Percentiles rank a stretch among this genome's conserved stretches.
Evolutionary conservation across 2,113 vertebrate species (phyloP).

Genomic region (Silurus glanis): DNA sequence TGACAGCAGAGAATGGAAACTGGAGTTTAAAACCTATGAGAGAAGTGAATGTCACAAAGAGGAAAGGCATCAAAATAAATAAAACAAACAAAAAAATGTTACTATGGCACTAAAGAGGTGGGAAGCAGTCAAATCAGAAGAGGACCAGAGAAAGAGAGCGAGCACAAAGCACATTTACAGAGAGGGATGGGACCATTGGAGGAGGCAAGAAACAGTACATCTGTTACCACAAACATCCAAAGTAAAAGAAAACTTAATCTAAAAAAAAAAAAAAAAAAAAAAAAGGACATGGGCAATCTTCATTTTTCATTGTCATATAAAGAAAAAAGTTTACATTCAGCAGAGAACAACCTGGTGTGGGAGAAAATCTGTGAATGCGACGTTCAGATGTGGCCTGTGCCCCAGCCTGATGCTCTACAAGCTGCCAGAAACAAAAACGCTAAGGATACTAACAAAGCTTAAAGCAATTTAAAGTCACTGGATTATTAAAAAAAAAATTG

Average conservation of each 20-base stretch:
- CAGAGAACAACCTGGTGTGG: neutral
- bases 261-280: too few species aligned
- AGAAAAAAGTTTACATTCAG: neutral
- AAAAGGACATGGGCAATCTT: neutral
- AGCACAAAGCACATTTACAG: constrained; percentile 41
- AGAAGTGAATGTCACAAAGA: constrained; percentile 6
- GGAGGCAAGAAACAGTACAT: constrained; percentile 30
- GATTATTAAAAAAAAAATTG: neutral
- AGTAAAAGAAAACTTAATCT: neutral
- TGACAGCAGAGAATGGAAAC: constrained; percentile 33
- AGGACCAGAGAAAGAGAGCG: constrained; percentile 5
- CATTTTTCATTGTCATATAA: neutral
- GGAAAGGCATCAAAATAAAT: constrained; percentile 1
- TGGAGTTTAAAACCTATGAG: neutral
- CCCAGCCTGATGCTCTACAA: neutral
- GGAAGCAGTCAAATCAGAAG: constrained; percentile 21
- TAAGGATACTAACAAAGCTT: neutral
- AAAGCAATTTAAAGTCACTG: constrained; percentile 5
- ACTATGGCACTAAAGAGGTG: constrained; percentile 17
- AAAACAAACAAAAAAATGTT: constrained; percentile 21
- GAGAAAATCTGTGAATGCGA: neutral
- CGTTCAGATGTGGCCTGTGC: constrained; percentile 38
- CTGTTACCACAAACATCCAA: constrained; percentile 41
- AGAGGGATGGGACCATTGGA: constrained; percentile 30
- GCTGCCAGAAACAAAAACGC: neutral